A percentile compares a stretch with the other conserved stretches of the same genome.
Evolutionary conservation across 2,888 invertebrate species (phyloP).

Genomic region (Morpho deidamia): DNA sequence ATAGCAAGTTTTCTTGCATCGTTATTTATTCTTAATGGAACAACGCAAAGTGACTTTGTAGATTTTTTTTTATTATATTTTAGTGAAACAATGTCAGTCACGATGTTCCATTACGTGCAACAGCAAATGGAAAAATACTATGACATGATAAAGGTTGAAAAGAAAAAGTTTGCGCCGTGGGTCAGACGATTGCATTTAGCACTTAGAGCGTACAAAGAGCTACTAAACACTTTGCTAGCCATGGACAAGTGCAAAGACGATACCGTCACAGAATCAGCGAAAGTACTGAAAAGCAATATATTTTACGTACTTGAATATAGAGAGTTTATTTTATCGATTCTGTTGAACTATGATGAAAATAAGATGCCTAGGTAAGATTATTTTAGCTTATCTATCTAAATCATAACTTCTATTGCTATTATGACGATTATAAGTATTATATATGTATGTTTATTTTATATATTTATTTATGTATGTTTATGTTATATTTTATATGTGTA

Average conservation of each 20-base stretch:
- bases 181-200: slow-evolving; percentile 91
- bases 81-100: slow-evolving; percentile 95
- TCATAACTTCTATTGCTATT: too few species aligned
- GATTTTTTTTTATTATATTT: not conserved
- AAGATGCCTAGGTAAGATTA: slow-evolving; percentile 92
- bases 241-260: slow-evolving; percentile 88
- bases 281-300: slow-evolving; percentile 92
- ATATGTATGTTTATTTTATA: too few species aligned
- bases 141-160: slow-evolving; percentile 91
- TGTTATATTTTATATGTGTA: too few species aligned
- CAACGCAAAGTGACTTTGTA: too few species aligned
- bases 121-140: slow-evolving; percentile 92
- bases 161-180: slow-evolving; percentile 90
- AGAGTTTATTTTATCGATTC: slow-evolving; percentile 89
- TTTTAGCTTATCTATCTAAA: too few species aligned
- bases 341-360: slow-evolving; percentile 89
- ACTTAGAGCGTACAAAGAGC: slow-evolving; percentile 87
- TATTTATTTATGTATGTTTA: too few species aligned
- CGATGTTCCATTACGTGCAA: slow-evolving; percentile 96
- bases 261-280: slow-evolving; percentile 86
- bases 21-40: not conserved
- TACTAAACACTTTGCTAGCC: slow-evolving; percentile 87
- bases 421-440: too few species aligned
- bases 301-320: slow-evolving; percentile 97
- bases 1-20: too few species aligned